Evolutionary conservation across 1,140 invertebrate genomes (phyloP), one percentile per base, ranked within the genome.

Genomic region (Myzus persicae): DNA sequence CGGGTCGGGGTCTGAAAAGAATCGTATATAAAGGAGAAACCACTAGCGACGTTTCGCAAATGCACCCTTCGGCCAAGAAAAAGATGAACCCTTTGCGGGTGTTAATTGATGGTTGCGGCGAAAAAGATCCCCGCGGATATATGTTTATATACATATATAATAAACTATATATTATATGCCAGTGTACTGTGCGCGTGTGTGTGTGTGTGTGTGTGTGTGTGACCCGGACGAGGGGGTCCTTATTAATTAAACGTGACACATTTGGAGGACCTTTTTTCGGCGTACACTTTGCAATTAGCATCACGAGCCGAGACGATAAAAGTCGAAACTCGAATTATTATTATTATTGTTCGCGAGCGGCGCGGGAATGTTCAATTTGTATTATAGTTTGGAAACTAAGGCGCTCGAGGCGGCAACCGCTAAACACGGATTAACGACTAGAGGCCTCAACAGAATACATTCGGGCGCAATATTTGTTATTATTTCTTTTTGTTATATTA

Each of bases 161-260:
- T 59, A 67, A n/a, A n/a, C n/a, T 67, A 67, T 31, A 31, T 67
- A 31, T 4, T 48, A 51, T 51, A 22, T 20, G n/a, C n/a, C n/a
- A 24, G 46, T 48, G 6, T 26, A 9, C 26, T 1, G 6, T 54
- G 24, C 9, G 22, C 3, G 6, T 9, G 54, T 67, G 9, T 14
- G n/a, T n/a, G 31, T 76, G 59, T 11, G 31, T n/a, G 59, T 31
- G 31, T 76, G 14, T 76, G n/a, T 76, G 59, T 76, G 31, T 22
- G 44, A 14, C 90, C 59, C 24, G 18, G 51, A 36, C 22, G 76
- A 42, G 76, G 20, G 81, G 36, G 81, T 84, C 67, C 90, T 84
- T 93, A 93, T 93, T 93, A 93, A 93, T 93, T 93, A 85, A 93
- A 93, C 91, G 76, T 93, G 91, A 93, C 91, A 93, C 76, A 40